Conservation (phyloP, 2,888 invertebrate genomes). For the Octonoba sinensis region DNA sequence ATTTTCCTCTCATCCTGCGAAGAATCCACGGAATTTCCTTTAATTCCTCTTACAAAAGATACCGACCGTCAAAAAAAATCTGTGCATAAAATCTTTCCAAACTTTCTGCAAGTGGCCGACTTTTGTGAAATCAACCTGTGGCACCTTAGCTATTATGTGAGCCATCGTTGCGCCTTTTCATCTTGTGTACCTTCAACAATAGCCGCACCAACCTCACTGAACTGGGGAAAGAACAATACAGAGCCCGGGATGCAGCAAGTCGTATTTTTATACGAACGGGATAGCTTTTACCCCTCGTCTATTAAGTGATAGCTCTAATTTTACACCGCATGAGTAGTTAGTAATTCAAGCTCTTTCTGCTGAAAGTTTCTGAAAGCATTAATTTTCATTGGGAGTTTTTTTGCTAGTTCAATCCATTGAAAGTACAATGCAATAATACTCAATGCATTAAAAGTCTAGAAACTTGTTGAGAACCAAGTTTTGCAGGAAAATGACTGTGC, state of each 20-base stretch:
- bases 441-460: too few species aligned
- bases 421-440: too few species aligned
- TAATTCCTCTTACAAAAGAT: constrained; percentile 19
- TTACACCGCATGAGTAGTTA: background rate
- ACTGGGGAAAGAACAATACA: constrained; percentile 44
- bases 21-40: constrained; percentile 46
- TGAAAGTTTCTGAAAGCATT: background rate
- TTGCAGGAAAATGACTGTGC: too few species aligned
- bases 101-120: constrained; percentile 57
- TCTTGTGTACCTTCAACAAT: constrained; percentile 31
- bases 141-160: constrained; percentile 49
- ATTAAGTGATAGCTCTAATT: constrained; percentile 2
- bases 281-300: background rate
- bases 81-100: constrained; percentile 39
- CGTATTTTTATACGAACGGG: constrained; percentile 8
- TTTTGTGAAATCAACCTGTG: constrained; percentile 54
- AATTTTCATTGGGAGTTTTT: too few species aligned
- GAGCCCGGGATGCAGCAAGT: constrained; percentile 24
- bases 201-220: constrained; percentile 31
- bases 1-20: constrained; percentile 43
- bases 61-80: constrained; percentile 6
- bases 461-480: too few species aligned
- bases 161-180: constrained; percentile 39
- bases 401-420: too few species aligned
- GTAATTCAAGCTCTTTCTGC: background rate